Evolutionary conservation across 2,888 invertebrate genomes (phyloP).

Genomic region (Drosophila kokeensis): DNA sequence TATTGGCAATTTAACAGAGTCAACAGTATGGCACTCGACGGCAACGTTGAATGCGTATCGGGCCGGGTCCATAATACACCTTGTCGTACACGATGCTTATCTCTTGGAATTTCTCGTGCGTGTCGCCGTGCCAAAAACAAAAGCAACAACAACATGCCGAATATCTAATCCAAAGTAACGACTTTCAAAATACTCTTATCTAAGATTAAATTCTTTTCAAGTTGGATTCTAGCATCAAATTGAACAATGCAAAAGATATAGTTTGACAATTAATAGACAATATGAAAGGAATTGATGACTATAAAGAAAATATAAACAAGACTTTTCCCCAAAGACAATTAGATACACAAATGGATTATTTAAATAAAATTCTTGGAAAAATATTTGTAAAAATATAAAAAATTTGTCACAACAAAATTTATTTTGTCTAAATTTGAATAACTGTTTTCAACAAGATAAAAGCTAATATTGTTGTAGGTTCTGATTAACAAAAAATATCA

Average conservation of each 20-base stretch:
- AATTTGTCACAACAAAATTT: neutral
- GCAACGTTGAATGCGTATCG: constrained; percentile 35
- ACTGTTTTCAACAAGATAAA: neutral
- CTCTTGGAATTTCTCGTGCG: constrained; percentile 81
- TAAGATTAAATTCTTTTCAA: neutral
- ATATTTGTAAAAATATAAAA: neutral
- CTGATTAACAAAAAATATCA: too few species aligned
- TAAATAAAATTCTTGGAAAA: neutral
- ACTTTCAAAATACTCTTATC: constrained; percentile 27
- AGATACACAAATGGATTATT: neutral
- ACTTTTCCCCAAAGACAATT: too few species aligned
- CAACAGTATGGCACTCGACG: constrained; percentile 80
- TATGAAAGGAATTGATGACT: neutral
- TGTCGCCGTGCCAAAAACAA: constrained; percentile 80
- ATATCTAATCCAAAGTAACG: neutral
- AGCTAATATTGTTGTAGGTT: too few species aligned
- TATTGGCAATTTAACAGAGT: constrained; percentile 82
- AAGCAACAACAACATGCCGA: constrained; percentile 27
- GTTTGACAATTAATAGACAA: neutral
- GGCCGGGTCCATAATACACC: constrained; percentile 84
- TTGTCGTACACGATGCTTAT: constrained; percentile 86
- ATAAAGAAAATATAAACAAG: too few species aligned
- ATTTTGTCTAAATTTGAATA: neutral
- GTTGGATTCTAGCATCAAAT: neutral
- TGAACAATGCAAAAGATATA: neutral